Base-by-base conservation (phyloP, 2,797 vertebrate species). In the Lepus oiostolus region DNA sequence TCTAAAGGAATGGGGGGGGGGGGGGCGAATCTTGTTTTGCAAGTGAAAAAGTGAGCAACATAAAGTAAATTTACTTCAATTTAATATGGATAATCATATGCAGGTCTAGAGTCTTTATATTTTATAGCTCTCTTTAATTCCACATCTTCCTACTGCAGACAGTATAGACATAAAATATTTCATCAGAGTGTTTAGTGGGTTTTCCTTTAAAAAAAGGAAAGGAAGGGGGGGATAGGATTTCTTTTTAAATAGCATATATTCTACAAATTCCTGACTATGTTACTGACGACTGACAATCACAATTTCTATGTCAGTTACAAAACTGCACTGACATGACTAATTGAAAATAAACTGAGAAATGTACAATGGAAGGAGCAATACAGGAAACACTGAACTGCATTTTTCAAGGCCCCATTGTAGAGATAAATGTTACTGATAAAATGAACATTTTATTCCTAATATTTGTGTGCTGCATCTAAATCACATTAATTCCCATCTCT, bases 91-190 rank as follows among this genome's bases (percentile, higher is more conserved):
- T 97, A 97, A 98, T 97, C 91, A 97, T 92, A 98, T 72, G 77
- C 75, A 97, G 70, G 83, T 97, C 94, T 96, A 68, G 86, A 97
- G 71, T 87, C 93, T 97, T 97, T 95, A 92, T 91, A 86, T 97
- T 98, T 98, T 98, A 98, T 67, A 97, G 71, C 68, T 96, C 79
- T 97, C 87, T 80, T 97, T 98, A 97, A 98, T 97, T 98, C 88
- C 28, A 89, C 58, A 92, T 97, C 71, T 97, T 88, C 91, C 86
- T 95, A 28, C 17, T 88, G 90, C 70, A 97, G 93, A 97, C 24
- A 85, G 83, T 88, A 92, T 1, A 72, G 42, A 90, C 63, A 97
- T 92, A 97, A 98, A 98, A 96, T 50, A 97, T 97, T 97, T 97
- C 83, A 95, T 96, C 72, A 93, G 2, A 21, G 62, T 81, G 84